Evolutionary conservation across 2,797 vertebrate genomes (phyloP).

Genomic region (Chloroceryle amazona): DNA sequence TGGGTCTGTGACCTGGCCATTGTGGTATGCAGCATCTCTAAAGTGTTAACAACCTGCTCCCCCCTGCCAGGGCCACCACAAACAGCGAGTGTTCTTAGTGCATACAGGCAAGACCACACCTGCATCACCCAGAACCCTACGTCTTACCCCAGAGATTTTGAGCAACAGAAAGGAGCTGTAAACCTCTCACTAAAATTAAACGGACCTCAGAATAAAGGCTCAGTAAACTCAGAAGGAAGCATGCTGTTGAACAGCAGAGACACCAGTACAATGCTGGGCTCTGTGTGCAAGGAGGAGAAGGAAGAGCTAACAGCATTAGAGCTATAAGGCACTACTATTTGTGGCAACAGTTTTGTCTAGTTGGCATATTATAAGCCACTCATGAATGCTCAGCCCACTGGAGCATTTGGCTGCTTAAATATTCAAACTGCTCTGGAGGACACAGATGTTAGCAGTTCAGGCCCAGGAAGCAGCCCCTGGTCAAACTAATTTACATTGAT

Average conservation of each 20-base stretch:
- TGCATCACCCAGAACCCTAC: neutral
- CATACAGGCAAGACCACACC: neutral
- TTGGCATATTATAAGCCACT: neutral
- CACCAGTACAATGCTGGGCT: neutral
- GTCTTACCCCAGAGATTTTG: neutral
- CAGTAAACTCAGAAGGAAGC: neutral
- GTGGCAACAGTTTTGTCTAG: neutral
- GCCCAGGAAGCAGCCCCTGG: neutral
- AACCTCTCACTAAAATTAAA: neutral
- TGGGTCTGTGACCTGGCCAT: rapidly evolving
- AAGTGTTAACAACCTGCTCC: rapidly evolving
- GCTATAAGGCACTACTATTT: neutral
- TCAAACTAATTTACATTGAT: neutral
- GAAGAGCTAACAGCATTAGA: neutral
- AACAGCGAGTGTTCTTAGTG: neutral
- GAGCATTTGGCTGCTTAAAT: neutral
- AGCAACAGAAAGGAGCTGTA: neutral
- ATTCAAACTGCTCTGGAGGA: neutral
- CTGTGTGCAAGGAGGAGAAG: rapidly evolving
- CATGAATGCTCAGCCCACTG: neutral
- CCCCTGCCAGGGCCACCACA: rapidly evolving
- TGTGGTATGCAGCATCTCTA: neutral
- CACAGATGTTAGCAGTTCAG: neutral
- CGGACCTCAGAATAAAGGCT: neutral
- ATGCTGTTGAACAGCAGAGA: rapidly evolving